Base-by-base conservation (phyloP, 2,888 invertebrate species). In the Chymomyza amoena region DNA sequence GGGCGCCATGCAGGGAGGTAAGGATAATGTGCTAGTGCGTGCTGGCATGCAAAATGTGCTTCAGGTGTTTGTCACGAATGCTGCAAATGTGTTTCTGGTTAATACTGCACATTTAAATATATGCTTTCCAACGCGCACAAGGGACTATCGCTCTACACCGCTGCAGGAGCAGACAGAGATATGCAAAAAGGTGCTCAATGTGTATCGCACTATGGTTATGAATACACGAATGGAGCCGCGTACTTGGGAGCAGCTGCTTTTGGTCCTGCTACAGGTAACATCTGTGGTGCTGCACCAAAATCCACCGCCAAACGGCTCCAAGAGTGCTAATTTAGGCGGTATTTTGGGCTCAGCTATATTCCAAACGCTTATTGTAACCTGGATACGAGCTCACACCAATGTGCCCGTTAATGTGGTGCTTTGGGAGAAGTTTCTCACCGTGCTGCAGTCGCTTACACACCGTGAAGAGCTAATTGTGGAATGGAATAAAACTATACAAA, bases 401-500 rank as follows among this genome's bases (percentile, higher is more conserved):
- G 98, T 98, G 6, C 95, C 96, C 4, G 97, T 99, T 71, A 95
- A 96, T 68, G 93, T 95, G 6, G 96, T 97, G 85, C 92, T 99
- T 59, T 99, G 99, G 99, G 97, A 98, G 92, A 95, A 96, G 90
- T 97, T 99, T 90, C 94, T 98, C 89, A 94, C 95, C 72, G 96
- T 98, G 10, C 93, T 99, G 18, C 96, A 96, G 0, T 95, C 97
- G 1, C 93, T 99, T 6, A 98, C 98, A 0, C 96, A 96, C 79
- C 98, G 98, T 95, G 97, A 98, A 89, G 98, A 98, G 90, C 93
- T 99, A 13, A 96, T 99, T 74, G 96, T 96, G 75, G 98, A 99
- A 91, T 99, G 98, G 98, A 97, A 97, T 95, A 98, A 98, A 95
- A 98, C 97, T n/a, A 95, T 99, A 95, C 98, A 98, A 90, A 99